Conservation (phyloP, 2,113 vertebrate species). For the Hemiprocne comata region DNA sequence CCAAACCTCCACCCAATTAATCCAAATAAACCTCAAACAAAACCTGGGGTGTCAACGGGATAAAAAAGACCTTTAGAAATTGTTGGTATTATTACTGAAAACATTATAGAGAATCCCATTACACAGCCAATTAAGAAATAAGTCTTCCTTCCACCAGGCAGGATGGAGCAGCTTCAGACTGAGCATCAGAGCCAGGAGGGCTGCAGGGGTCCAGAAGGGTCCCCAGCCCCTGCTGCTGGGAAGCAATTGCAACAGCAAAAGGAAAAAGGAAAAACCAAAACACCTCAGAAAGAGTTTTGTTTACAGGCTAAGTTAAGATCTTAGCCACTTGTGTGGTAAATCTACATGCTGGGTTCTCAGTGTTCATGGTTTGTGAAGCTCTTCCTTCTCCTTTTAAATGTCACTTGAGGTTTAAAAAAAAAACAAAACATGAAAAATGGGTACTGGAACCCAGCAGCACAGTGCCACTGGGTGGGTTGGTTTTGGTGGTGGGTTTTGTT, state of each 20-base stretch:
- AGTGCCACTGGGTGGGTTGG: background rate
- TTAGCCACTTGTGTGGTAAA: background rate
- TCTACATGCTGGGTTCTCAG: background rate
- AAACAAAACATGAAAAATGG: background rate
- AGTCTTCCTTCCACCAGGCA: background rate
- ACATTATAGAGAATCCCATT: background rate
- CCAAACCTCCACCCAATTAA: constrained; percentile 16
- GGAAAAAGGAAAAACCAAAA: too few species aligned
- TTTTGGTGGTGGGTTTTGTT: background rate
- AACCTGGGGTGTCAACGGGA: background rate
- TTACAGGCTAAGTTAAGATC: background rate
- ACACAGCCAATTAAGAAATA: background rate
- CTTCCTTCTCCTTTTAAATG: background rate
- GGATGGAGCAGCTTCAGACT: background rate
- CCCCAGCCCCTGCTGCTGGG: background rate
- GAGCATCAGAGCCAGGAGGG: too few species aligned
- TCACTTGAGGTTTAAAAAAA: background rate
- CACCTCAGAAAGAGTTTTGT: background rate
- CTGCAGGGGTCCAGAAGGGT: background rate
- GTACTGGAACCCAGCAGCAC: background rate
- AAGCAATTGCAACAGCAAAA: too few species aligned
- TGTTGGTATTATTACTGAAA: too few species aligned
- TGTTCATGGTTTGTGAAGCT: background rate
- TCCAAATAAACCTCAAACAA: constrained; percentile 14
- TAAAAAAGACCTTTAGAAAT: background rate